A percentile compares a stretch with the other conserved stretches of the same genome.
These are phyloP conservation scores for Gambusia affinis DNA, from an alignment of 2,113 vertebrate species.

Conservation along the genomic window DNA sequence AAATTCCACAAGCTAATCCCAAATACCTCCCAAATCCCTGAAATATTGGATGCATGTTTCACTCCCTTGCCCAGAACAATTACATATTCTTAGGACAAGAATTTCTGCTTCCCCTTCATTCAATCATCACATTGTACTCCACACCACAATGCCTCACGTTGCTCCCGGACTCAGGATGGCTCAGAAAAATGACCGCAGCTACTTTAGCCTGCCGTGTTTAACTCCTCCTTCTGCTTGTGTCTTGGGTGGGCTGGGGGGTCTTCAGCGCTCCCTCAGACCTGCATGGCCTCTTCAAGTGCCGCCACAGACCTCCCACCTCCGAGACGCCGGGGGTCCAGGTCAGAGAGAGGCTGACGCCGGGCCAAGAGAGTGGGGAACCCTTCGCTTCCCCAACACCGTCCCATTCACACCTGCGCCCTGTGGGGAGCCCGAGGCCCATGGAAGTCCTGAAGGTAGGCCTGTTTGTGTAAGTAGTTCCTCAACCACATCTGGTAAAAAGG, in stretches of 20 bases:
- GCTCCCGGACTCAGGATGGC: slow-evolving; percentile 40
- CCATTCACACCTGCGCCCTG: slow-evolving; percentile 82
- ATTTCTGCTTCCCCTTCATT: slow-evolving; percentile 45
- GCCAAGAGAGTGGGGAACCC: slow-evolving; percentile 84
- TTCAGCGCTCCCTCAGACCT: slow-evolving; percentile 84
- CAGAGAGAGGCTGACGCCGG: slow-evolving; percentile 85
- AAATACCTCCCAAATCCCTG: not conserved
- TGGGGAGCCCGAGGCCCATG: slow-evolving; percentile 84
- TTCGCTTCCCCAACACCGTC: slow-evolving; percentile 70
- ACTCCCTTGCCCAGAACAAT: slow-evolving; percentile 42
- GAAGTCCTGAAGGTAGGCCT: slow-evolving; percentile 89
- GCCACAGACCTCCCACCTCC: slow-evolving; percentile 81
- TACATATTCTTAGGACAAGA: slow-evolving; percentile 46
- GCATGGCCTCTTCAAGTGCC: slow-evolving; percentile 85
- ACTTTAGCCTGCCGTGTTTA: slow-evolving; percentile 21
- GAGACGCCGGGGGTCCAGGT: slow-evolving; percentile 87
- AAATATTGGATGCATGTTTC: slow-evolving; percentile 33
- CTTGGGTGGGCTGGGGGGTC: slow-evolving; percentile 55
- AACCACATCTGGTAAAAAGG: not conserved
- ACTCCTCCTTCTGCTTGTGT: slow-evolving; percentile 52
- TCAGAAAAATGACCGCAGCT: slow-evolving; percentile 46
- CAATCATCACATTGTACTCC: slow-evolving; percentile 58
- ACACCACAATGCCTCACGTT: slow-evolving; percentile 49
- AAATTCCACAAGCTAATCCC: not conserved
- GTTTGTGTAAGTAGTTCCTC: not conserved